Evolutionary conservation across 2,888 invertebrate species (phyloP), one percentile per base, ranked within the genome.

Genomic region (Leucophora obtusa): DNA sequence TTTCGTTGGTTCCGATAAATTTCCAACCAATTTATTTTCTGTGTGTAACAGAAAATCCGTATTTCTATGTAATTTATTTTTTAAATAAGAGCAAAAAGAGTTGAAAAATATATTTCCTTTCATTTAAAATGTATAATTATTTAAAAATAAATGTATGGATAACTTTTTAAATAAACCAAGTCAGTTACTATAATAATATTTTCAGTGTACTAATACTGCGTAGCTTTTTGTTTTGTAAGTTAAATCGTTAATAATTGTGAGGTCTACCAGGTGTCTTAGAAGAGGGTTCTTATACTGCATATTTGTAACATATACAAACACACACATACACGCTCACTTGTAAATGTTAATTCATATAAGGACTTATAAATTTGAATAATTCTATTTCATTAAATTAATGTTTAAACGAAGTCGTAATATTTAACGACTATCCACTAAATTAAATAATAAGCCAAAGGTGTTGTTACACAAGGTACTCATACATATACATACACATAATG

Each of bases 311-410:
- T 35, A 15, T 51, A 63, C 54, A 50, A 43, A 62, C 11, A 62
- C n/a, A 15, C 17, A 38, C 62, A 50, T 47, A 47, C 62, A 21
- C 28, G 7, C 28, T 28, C 28, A 6, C 28, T 28, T 28, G 1
- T 47, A 33, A 14, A 33, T 54, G 33, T 53, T 35, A 15, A 18
- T 38, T n/a, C 53, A 70, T 38, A 65, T 60, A n/a, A 50, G n/a
- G 24, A 43, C 21, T n/a, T 51, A 53, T 59, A 65, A 60, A 65
- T 65, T 80, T 74, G 63, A 60, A 82, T 81, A 84, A 84, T 76
- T 51, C 18, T 38, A 50, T 70, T 81, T 78, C 54, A 74, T 71
- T 79, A 70, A 73, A 79, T 77, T 82, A 53, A 43, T 74, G 65
- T 74, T 78, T 78, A 63, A 74, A 73, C 69, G 63, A 70, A 75